Percentiles rank a stretch among this genome's conserved stretches.
phyloP scores from a whole-genome alignment of 2,113 vertebrate species.

The Prionailurus bengalensis region DNA sequence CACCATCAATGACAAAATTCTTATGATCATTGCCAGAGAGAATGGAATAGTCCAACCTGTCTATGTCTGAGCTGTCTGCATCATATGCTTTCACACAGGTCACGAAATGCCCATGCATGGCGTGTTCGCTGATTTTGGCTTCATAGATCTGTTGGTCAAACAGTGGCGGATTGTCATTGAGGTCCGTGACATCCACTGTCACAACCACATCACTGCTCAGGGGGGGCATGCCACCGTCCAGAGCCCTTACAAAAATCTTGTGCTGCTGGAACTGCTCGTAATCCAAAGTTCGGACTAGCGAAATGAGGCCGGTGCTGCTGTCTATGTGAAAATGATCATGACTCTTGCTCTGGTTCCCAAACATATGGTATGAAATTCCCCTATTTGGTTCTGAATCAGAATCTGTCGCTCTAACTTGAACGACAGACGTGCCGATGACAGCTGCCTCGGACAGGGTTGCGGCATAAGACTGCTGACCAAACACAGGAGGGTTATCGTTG shows the following conservation, averaged over 20 bases:
- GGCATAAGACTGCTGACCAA: conserved; percentile 90
- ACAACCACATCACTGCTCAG: conserved; percentile 92
- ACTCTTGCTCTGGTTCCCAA: conserved; percentile 90
- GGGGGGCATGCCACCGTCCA: conserved; percentile 95
- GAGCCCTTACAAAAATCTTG: conserved; percentile 90
- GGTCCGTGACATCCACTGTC: conserved; percentile 92
- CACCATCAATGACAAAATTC: conserved; percentile 94
- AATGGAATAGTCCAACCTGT: conserved; percentile 94
- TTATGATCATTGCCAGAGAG: conserved; percentile 95
- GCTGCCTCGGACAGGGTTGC: conserved; percentile 95
- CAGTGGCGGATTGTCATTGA: conserved; percentile 96
- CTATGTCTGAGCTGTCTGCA: conserved; percentile 92
- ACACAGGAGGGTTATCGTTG: conserved; percentile 96
- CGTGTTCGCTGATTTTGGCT: conserved; percentile 93
- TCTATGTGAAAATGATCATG: conserved; percentile 94
- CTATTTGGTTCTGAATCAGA: conserved; percentile 94
- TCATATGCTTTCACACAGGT: conserved; percentile 95
- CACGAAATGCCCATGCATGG: conserved; percentile 94
- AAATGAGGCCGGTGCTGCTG: conserved; percentile 92
- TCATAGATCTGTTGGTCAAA: conserved; percentile 94
- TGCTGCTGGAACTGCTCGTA: conserved; percentile 92
- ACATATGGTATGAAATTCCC: conserved; percentile 93
- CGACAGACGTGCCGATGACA: conserved; percentile 92
- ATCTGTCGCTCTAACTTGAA: conserved; percentile 93
- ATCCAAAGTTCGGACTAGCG: conserved; percentile 92